Evolutionary conservation across 2,888 invertebrate species (phyloP), one percentile per base, ranked within the genome.

Genomic region (Listrodromus nycthemerus): DNA sequence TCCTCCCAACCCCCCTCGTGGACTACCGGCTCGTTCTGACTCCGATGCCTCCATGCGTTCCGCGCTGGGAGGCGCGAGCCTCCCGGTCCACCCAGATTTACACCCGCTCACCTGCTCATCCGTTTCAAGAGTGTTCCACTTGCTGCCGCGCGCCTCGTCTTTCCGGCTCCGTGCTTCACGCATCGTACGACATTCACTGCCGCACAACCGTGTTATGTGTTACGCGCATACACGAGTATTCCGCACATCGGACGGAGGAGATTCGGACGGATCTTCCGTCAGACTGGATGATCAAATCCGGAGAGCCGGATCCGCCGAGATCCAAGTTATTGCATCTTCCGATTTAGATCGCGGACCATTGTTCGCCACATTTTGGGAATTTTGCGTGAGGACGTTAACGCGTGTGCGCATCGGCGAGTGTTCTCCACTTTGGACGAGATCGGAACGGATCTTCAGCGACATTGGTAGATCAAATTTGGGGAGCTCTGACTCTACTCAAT

Each of bases 81-180:
- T 75, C 78, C 85, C 84, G 67, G 86, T 85, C 87, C 89, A 89
- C 90, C 91, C 91, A 91, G 91, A 92, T 92, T 92, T 92, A 92
- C 90, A 87, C 89, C 85, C 87, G 89, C 86, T 91, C 92, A 92
- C 92, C 92, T 91, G 92, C 89, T 92, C 91, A 89, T 91, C 90
- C 91, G 90, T 90, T 89, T 92, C 91, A 91, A 90, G 88, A 87
- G 90, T 91, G 90, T 88, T 90, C 91, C 90, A 91, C 89, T 92
- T 91, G 91, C 89, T 85, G 84, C 84, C 82, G 63, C 77, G 61
- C 81, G 78, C 80, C 83, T 83, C 86, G 80, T 87, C 88, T 89
- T 91, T 89, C 89, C 88, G 88, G 87, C 83, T 85, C 87, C 50
- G 30, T 86, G 85, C 86, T 83, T 88, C 85, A 82, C 84, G 80